These are phyloP conservation scores for Malthinus flaveolus DNA, from an alignment of 2,888 invertebrate species.

Conservation along the genomic window DNA sequence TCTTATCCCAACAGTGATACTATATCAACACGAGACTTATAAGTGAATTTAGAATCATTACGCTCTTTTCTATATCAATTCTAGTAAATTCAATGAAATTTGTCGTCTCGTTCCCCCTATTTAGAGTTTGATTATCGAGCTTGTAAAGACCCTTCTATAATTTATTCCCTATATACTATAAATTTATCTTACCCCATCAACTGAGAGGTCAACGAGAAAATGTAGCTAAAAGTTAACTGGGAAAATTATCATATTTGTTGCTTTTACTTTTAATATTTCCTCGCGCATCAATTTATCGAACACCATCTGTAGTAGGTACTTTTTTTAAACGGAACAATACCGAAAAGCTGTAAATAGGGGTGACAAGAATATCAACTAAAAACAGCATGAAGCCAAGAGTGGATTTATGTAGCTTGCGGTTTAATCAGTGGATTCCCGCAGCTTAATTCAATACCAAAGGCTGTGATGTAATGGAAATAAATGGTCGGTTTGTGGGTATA, in stretches of 20 bases:
- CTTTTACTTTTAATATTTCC: too few species aligned
- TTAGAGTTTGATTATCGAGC: conserved; percentile 33
- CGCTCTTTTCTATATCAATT: conserved; percentile 34
- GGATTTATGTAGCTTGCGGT: conserved; percentile 24
- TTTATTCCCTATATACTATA: conserved; percentile 32
- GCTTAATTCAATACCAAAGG: conserved; percentile 26
- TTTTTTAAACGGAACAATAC: conserved; percentile 10
- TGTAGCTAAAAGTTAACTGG: neutral
- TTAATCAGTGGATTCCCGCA: conserved; percentile 33
- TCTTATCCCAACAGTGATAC: conserved; percentile 9
- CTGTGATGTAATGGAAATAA: conserved; percentile 27
- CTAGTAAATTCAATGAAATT: conserved; percentile 41
- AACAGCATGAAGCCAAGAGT: conserved; percentile 9
- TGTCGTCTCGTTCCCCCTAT: conserved; percentile 38
- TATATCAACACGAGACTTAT: conserved; percentile 9
- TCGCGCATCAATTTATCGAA: too few species aligned
- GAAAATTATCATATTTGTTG: too few species aligned
- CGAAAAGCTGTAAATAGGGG: conserved; percentile 10
- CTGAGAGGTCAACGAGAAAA: conserved; percentile 10
- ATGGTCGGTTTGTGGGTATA: conserved; percentile 12
- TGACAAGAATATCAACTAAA: conserved; percentile 11
- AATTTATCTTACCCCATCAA: conserved; percentile 11
- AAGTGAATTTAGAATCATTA: conserved; percentile 38
- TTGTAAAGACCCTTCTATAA: conserved; percentile 32
- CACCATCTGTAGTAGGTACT: neutral